Percentiles rank a stretch among this genome's conserved stretches.
Evolutionary conservation across 1,140 invertebrate species (phyloP).

Genomic region (Scaptomyza pallida): DNA sequence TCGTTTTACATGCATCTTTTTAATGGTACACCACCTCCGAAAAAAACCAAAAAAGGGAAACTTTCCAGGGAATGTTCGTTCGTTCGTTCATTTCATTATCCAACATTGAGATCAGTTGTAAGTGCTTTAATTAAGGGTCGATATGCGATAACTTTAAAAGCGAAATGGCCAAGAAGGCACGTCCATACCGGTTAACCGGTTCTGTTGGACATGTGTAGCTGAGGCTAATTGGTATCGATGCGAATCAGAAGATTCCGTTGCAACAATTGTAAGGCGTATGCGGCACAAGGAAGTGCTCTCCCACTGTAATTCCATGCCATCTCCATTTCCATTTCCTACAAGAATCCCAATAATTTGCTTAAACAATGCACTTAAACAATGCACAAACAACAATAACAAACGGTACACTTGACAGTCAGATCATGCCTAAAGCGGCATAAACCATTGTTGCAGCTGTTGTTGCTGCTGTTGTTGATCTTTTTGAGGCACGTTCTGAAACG

Average conservation of each 20-base stretch:
- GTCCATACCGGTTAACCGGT: conserved; percentile 56
- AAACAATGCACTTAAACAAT: conserved; percentile 67
- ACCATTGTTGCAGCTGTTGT: conserved; percentile 19
- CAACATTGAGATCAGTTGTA: conserved; percentile 64
- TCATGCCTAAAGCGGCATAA: conserved; percentile 32
- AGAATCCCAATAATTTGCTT: conserved; percentile 68
- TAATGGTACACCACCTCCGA: conserved; percentile 7
- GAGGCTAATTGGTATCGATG: conserved; percentile 31
- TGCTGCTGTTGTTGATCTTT: conserved; percentile 1
- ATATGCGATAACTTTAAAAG: conserved; percentile 69
- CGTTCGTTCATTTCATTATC: conserved; percentile 48
- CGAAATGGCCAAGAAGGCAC: conserved; percentile 66
- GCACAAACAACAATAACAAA: conserved; percentile 37
- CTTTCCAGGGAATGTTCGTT: conserved; percentile 11
- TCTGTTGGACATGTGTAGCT: conserved; percentile 20
- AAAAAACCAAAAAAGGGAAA: conserved; percentile 5
- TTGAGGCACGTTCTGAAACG: conserved; percentile 67
- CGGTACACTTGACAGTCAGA: conserved; percentile 34
- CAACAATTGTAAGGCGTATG: conserved; percentile 18
- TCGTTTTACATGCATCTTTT: conserved; percentile 17
- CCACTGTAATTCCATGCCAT: conserved; percentile 17
- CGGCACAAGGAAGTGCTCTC: conserved; percentile 38
- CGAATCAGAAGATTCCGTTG: conserved; percentile 1
- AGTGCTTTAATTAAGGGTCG: conserved; percentile 71
- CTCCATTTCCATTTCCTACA: conserved; percentile 34